Conservation (phyloP, 2,113 vertebrate genomes). For the Chunga burmeisteri region DNA sequence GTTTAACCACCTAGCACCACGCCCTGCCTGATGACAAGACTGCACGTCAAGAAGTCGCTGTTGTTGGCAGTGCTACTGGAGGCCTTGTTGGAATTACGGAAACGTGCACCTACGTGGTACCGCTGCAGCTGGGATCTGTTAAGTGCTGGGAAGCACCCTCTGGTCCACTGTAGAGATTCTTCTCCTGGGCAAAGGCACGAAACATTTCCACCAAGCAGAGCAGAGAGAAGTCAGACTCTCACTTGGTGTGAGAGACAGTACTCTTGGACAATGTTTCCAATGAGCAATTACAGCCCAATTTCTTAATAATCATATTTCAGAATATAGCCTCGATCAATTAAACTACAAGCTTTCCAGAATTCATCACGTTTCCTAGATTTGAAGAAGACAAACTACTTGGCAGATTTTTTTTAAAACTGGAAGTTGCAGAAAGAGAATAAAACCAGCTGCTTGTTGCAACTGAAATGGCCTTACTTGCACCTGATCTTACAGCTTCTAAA, state of each 20-base stretch:
- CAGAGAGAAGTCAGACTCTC: background rate
- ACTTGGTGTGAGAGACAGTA: background rate
- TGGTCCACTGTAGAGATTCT: background rate
- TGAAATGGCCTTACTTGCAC: background rate
- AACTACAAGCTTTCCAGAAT: background rate
- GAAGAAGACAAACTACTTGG: background rate
- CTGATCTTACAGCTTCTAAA: background rate
- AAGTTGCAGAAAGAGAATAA: background rate
- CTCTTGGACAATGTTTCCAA: background rate
- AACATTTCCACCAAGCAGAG: background rate
- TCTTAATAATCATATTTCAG: background rate
- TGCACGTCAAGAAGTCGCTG: background rate
- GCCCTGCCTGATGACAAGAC: background rate
- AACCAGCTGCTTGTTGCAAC: background rate
- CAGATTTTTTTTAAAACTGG: background rate
- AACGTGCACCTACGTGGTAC: background rate
- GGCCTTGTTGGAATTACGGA: background rate
- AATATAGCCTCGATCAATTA: background rate
- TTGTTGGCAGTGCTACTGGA: background rate
- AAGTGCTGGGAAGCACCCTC: background rate
- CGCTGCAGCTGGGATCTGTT: background rate
- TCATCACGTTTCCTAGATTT: background rate
- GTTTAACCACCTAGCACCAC: conserved; percentile 1
- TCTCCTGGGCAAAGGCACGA: background rate
- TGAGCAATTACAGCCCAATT: background rate